Evolutionary conservation across 92 coral and sea anemone species (phyloP).

Genomic region (Epizoanthus ramosus): DNA sequence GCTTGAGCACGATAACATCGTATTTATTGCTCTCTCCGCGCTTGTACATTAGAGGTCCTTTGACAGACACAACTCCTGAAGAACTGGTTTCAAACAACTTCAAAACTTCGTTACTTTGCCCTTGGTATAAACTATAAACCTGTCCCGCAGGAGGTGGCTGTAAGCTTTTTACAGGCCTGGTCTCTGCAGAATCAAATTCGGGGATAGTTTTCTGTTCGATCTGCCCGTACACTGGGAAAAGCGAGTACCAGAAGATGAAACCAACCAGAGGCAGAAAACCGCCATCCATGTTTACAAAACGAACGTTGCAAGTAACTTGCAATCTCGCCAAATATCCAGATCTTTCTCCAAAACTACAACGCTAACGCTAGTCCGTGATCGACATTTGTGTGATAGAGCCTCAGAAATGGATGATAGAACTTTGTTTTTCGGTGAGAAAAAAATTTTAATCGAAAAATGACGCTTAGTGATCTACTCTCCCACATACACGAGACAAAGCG

Average conservation of each 20-base stretch:
- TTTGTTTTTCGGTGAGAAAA: conserved; percentile 25
- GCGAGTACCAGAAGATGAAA: conserved; percentile 6
- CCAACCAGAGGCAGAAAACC: background rate
- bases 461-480: conserved; percentile 40
- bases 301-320: background rate
- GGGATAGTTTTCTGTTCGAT: background rate
- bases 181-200: conserved; percentile 26
- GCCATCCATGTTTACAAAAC: conserved; percentile 20
- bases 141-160: conserved; percentile 34
- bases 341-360: conserved; percentile 1
- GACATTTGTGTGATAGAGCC: conserved; percentile 25
- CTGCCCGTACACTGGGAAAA: conserved; percentile 6
- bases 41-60: conserved; percentile 34
- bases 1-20: conserved; percentile 57
- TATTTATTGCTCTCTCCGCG: conserved; percentile 57
- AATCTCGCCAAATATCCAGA: background rate
- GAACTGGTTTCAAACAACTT: conserved; percentile 52
- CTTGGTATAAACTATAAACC: conserved; percentile 47
- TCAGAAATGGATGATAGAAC: conserved; percentile 8
- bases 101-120: conserved; percentile 36
- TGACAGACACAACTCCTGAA: conserved; percentile 52
- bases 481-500: conserved; percentile 52
- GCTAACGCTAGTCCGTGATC: conserved; percentile 1
- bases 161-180: conserved; percentile 16
- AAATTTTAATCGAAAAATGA: conserved; percentile 31